Percentiles rank a stretch among this genome's conserved stretches.
Evolutionary conservation across 2,797 vertebrate species (phyloP).

Genomic region (Eurystomus glaucurus): DNA sequence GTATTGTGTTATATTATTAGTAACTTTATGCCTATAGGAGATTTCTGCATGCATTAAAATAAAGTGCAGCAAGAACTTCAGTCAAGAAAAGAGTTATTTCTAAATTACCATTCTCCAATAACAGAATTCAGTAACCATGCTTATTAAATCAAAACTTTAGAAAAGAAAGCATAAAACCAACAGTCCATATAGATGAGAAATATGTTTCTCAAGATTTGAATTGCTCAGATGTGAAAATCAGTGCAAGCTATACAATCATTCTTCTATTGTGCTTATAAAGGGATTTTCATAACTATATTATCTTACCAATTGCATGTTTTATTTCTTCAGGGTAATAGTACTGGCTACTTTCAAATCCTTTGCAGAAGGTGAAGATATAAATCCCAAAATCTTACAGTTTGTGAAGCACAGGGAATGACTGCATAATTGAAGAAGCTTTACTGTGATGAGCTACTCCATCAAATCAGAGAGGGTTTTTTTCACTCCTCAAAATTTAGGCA

Average conservation of each 20-base stretch:
- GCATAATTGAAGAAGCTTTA: not conserved
- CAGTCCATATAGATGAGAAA: constrained; percentile 52
- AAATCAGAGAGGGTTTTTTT: not conserved
- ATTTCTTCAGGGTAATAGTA: not conserved
- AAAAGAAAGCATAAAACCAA: constrained; percentile 62
- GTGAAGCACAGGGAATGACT: not conserved
- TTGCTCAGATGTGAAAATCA: constrained; percentile 56
- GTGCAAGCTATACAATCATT: not conserved
- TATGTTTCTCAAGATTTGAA: constrained; percentile 47
- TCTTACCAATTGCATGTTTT: constrained; percentile 3
- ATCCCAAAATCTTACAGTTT: not conserved
- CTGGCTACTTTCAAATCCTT: constrained; percentile 30
- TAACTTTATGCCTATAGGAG: not conserved
- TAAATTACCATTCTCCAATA: constrained; percentile 38
- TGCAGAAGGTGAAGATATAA: not conserved
- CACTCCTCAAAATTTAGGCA: not conserved
- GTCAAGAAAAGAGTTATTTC: constrained; percentile 41
- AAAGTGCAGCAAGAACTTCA: not conserved
- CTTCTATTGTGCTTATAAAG: not conserved
- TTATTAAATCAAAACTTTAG: constrained; percentile 70
- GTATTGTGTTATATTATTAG: not conserved
- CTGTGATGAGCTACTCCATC: not conserved
- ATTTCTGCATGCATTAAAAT: not conserved
- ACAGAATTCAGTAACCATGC: constrained; percentile 43
- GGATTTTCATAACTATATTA: not conserved